Evolutionary conservation across 2,888 invertebrate genomes (phyloP).

Genomic region (Hypomecis atomaria): DNA sequence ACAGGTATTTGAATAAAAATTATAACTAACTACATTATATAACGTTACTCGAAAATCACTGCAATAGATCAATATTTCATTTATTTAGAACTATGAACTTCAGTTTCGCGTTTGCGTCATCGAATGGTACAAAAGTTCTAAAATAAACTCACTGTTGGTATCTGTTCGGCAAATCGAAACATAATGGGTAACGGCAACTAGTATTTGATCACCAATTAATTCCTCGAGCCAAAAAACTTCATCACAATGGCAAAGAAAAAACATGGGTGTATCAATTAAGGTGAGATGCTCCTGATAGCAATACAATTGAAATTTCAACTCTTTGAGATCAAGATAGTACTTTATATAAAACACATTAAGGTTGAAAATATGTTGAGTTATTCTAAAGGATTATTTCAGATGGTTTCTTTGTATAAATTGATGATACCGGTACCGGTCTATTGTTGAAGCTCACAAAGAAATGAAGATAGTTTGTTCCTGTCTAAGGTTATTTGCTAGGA

Average conservation of each 20-base stretch:
- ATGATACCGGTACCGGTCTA: slow-evolving; percentile 38
- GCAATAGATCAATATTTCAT: too few species aligned
- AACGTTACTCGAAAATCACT: too few species aligned
- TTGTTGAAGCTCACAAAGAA: slow-evolving; percentile 33
- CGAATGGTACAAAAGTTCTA: not conserved
- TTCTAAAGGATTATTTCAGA: slow-evolving; percentile 19
- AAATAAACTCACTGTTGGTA: slow-evolving; percentile 44
- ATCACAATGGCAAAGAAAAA: slow-evolving; percentile 54
- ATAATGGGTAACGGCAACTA: slow-evolving; percentile 67
- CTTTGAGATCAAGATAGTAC: slow-evolving; percentile 3
- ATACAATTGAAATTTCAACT: slow-evolving; percentile 22
- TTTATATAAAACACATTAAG: slow-evolving; percentile 5
- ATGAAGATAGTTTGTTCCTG: slow-evolving; percentile 11
- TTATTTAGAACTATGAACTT: too few species aligned
- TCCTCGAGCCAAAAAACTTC: slow-evolving; percentile 48
- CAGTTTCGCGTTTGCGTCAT: too few species aligned
- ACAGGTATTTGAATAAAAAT: too few species aligned
- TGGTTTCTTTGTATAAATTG: slow-evolving; percentile 24
- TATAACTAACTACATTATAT: too few species aligned
- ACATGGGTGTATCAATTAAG: slow-evolving; percentile 65
- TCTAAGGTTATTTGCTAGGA: not conserved
- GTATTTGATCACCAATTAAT: slow-evolving; percentile 68
- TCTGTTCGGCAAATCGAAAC: slow-evolving; percentile 57
- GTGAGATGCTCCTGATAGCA: slow-evolving; percentile 40
- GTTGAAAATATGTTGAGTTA: slow-evolving; percentile 14